Conservation (phyloP, 2,888 invertebrate genomes). For the Lathronympha strigana region DNA sequence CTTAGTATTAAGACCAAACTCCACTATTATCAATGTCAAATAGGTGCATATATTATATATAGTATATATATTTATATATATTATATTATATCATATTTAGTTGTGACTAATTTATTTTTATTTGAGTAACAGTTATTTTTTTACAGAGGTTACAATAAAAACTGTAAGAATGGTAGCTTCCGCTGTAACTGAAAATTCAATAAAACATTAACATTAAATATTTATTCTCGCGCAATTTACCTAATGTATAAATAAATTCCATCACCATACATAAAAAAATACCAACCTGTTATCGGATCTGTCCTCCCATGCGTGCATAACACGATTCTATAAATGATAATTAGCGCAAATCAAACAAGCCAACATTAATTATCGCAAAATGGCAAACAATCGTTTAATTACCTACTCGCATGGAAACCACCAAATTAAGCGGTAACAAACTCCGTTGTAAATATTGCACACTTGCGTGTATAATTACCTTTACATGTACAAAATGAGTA, state of each 20-base stretch:
- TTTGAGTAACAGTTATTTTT: no score
- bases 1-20: no score
- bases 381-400: conserved; percentile 82
- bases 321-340: conserved; percentile 75
- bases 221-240: no score
- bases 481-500: conserved; percentile 41
- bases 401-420: conserved; percentile 74
- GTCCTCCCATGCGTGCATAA: conserved; percentile 51
- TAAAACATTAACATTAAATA: no score
- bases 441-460: conserved; percentile 65
- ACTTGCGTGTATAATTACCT: conserved; percentile 45
- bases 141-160: no score
- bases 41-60: no score
- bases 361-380: conserved; percentile 79
- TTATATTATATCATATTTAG: no score
- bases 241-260: neutral
- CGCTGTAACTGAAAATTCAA: no score
- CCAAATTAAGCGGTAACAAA: conserved; percentile 71
- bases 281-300: conserved; percentile 8
- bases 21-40: no score
- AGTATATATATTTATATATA: no score
- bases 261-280: neutral
- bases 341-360: conserved; percentile 80
- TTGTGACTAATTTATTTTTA: no score
- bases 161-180: no score